Evolutionary conservation across 1,140 invertebrate species (phyloP), one percentile per base, ranked within the genome.

Genomic region (Oryzaephilus surinamensis): DNA sequence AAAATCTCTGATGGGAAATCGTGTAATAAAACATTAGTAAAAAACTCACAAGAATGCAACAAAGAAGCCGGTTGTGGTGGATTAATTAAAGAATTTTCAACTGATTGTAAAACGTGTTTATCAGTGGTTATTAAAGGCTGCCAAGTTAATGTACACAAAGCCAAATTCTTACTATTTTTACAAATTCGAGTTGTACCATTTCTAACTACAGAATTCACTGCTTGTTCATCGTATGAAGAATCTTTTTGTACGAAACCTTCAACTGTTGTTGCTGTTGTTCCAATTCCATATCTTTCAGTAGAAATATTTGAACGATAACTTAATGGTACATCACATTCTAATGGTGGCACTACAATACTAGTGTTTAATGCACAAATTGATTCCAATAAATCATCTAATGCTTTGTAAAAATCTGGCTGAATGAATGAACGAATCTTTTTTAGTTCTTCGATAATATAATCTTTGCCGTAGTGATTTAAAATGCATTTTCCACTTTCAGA

Each of bases 1-100:
- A 81, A 80, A 49, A 80, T 70, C 61, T 81, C 76, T 11, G 74
- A 67, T 27, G 76, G 74, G 61, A 81, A 80, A 56, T 81, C 78
- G 51, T 72, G 65, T 20, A 80, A 54, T 52, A 80, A 70, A 7
- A 80, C 73, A 59, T 79, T 70, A 18, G 60, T 60, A 37, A 81
- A 75, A 52, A 79, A 80, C 36, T 77, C 67, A 55, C 72, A 77
- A 2, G 58, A 57, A 45, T 57, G 52, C 15, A 56, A 40, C 8
- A 61, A 41, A 10, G 33, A 32, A 5, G 43, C 28, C 13, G 52
- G 38, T 31, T 60, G 38, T 11, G 39, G 23, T 26, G 53, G 50
- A 35, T 55, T 52, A 32, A 33, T 38, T 27, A 62, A 41, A 2
- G 56, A 52, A 18, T 46, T 43, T 50, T 61, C 58, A 10, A 62